phyloP scores from a whole-genome alignment of 23 tunicate genomes.

The Botrylloides violaceus region DNA sequence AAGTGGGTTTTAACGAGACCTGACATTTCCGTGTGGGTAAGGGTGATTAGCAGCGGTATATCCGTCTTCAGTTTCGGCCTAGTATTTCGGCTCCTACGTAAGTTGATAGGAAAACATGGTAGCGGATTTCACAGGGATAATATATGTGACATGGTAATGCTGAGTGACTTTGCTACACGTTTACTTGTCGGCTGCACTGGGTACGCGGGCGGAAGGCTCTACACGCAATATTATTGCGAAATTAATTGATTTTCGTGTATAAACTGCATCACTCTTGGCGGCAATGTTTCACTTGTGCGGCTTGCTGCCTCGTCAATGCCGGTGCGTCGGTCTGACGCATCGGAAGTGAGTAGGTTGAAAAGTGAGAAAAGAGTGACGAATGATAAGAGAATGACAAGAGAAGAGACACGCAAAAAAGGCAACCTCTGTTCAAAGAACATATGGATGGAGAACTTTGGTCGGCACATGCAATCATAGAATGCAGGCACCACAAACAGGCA shows the following conservation, averaged over 20 bases:
- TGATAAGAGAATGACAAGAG: conserved; percentile 15
- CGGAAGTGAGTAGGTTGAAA: conserved; percentile 32
- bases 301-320: conserved; percentile 5
- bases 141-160: too few relatives aligned
- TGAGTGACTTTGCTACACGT: too few relatives aligned
- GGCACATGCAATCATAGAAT: neutral
- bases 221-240: too few relatives aligned
- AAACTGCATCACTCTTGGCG: too few relatives aligned
- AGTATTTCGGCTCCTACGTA: neutral
- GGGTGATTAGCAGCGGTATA: neutral
- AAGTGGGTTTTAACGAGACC: neutral
- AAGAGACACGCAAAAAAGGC: conserved; percentile 22
- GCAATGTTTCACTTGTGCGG: neutral
- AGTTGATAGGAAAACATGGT: neutral
- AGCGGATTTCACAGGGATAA: too few relatives aligned
- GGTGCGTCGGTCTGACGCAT: conserved; percentile 30
- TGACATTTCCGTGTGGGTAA: conserved; percentile 21
- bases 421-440: conserved; percentile 22
- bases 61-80: neutral
- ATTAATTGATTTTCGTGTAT: too few relatives aligned
- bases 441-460: conserved; percentile 23
- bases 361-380: conserved; percentile 20
- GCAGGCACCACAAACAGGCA: neutral
- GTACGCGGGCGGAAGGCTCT: too few relatives aligned
- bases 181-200: too few relatives aligned